Conservation (phyloP, 1,140 invertebrate genomes). For the Pinna nobilis region DNA sequence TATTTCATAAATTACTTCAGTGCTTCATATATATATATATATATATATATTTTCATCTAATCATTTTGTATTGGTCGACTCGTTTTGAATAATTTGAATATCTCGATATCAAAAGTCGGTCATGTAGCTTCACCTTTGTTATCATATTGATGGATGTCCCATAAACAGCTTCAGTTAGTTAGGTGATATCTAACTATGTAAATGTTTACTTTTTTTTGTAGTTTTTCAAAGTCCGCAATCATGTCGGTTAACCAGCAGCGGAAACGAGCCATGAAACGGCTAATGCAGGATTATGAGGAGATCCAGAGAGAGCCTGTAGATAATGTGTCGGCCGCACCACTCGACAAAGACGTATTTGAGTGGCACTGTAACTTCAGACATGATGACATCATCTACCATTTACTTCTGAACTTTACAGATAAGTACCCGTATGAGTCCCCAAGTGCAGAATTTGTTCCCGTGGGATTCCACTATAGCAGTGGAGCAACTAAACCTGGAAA, state of each 20-base stretch:
- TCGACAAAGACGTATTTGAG: conserved; percentile 65
- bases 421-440: conserved; percentile 66
- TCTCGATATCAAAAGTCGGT: no score
- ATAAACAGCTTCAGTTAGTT: no score
- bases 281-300: conserved; percentile 58
- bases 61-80: no score
- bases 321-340: conserved; percentile 61
- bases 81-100: no score
- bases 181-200: neutral
- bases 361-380: conserved; percentile 69
- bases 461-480: conserved; percentile 59
- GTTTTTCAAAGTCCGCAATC: neutral
- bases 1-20: no score
- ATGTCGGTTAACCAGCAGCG: conserved; percentile 50
- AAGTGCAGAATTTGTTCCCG: conserved; percentile 67
- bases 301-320: conserved; percentile 55
- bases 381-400: conserved; percentile 64
- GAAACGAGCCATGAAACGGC: conserved; percentile 58
- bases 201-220: neutral
- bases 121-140: no score
- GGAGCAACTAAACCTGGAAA: conserved; percentile 64
- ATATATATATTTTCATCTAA: no score
- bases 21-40: no score
- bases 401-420: conserved; percentile 59
- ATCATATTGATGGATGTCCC: no score